Evolutionary conservation across 2,888 invertebrate species (phyloP).

Genomic region (Drosophila demipolita): DNA sequence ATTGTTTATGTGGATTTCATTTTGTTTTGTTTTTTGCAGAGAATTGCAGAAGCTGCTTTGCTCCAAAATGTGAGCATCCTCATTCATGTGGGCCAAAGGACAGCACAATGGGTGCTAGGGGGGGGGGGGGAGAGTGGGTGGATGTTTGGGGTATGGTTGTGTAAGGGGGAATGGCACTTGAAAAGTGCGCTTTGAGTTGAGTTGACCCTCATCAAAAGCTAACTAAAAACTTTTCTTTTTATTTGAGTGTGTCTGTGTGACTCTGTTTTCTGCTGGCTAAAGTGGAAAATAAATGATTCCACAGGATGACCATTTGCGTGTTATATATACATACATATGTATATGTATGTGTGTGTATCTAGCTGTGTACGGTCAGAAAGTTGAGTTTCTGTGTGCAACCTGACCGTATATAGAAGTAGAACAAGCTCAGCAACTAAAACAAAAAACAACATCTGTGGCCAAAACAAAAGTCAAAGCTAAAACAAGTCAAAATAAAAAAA

Average conservation of each 20-base stretch:
- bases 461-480: conserved; percentile 73
- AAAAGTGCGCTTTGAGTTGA: conserved; percentile 73
- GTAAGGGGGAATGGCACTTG: conserved; percentile 54
- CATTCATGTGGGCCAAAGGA: conserved; percentile 15
- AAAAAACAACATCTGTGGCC: conserved; percentile 64
- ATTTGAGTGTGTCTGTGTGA: conserved; percentile 33
- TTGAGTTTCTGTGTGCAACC: conserved; percentile 73
- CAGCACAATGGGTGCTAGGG: neutral
- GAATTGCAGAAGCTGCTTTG: conserved; percentile 11
- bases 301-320: conserved; percentile 80
- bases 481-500: conserved; percentile 38
- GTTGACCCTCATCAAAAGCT: conserved; percentile 81
- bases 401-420: conserved; percentile 24
- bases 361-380: conserved; percentile 64
- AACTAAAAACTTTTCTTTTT: conserved; percentile 80
- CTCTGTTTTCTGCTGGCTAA: conserved; percentile 72
- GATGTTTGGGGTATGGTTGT: neutral
- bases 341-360: conserved; percentile 22
- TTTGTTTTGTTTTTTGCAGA: conserved; percentile 8
- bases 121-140: neutral
- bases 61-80: conserved; percentile 14
- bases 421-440: conserved; percentile 30
- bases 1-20: neutral
- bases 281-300: conserved; percentile 80
- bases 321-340: conserved; percentile 20